Base-by-base conservation (phyloP, 37 sponge, comb jelly and placozoan species). In the Ianthella basta region DNA sequence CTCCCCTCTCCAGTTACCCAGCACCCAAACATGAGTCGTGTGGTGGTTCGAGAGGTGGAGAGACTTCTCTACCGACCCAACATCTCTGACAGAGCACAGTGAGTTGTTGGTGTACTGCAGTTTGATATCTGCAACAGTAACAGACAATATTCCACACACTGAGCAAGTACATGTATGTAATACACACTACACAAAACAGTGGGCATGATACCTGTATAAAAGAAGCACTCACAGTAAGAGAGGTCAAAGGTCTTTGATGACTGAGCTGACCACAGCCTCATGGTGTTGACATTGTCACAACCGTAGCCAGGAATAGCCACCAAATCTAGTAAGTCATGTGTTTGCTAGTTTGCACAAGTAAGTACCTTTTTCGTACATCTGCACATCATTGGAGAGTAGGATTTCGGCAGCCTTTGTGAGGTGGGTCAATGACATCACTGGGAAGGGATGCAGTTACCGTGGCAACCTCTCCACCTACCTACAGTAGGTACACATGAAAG, bases 191-290 rank as follows among this genome's bases (percentile, higher is more conserved):
- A 8, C 50, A 44, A 10, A 44, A 8, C 50, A 44, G 50, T 44
- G 39, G n/a, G 23, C 24, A 23, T 35, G n/a, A 10, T 10, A 44
- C 50, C 50, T 44, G 50, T 44, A 44, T 8, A 44, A 44, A 44
- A 44, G 50, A 3, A 44, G 19, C 8, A 80, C 98, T 93, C 66
- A 97, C 96, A 98, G 89, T 98, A 94, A 54, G 95, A 94, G 38
- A 98, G 91, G 44, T 98, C 99, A 79, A 98, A 98, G 81, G 85
- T 85, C 54, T 91, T 92, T 23, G 99, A 80, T 14, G 97, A 93
- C 75, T 94, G 92, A 39, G 97, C 97, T 0, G 99, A 94, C 99
- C 99, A 98, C 77, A 98, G 92, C 55, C 99, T 83, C 91, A 98
- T 83, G 1, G 97, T 96, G 91, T 98, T 98, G 82, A 96, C 97